Conservation (phyloP, 2,888 invertebrate species). For the Argynnis bischoffii region DNA sequence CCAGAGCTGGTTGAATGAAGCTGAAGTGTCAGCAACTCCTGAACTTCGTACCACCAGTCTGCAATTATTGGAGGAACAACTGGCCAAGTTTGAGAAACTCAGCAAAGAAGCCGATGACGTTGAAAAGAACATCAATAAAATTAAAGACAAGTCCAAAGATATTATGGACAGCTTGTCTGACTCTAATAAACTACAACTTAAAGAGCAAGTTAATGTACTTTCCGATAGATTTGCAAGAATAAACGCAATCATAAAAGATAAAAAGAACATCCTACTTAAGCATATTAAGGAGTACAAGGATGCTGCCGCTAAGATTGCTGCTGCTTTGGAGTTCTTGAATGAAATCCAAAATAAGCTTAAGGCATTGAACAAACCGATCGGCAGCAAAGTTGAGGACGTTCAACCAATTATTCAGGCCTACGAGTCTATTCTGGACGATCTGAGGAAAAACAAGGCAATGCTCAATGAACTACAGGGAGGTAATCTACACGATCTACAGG, state of each 20-base stretch:
- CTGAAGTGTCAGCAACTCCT: constrained; percentile 91
- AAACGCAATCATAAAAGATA: constrained; percentile 88
- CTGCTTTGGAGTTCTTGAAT: constrained; percentile 90
- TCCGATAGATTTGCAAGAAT: constrained; percentile 90
- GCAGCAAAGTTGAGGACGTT: constrained; percentile 93
- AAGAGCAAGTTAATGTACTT: constrained; percentile 89
- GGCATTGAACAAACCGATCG: constrained; percentile 92
- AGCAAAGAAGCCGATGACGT: constrained; percentile 88
- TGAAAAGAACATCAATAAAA: constrained; percentile 87
- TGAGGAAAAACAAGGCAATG: constrained; percentile 90
- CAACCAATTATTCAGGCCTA: constrained; percentile 90
- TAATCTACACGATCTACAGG: constrained; percentile 90
- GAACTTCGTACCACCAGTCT: constrained; percentile 91
- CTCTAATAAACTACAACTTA: constrained; percentile 91
- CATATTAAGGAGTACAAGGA: constrained; percentile 92
- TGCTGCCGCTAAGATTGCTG: constrained; percentile 89
- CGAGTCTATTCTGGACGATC: constrained; percentile 88
- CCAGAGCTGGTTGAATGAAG: constrained; percentile 94
- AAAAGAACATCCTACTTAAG: constrained; percentile 87
- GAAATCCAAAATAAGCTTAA: constrained; percentile 92
- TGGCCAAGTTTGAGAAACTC: constrained; percentile 91
- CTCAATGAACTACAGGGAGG: constrained; percentile 89
- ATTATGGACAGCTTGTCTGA: constrained; percentile 91
- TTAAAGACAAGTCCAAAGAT: constrained; percentile 90
- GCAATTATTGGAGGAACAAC: constrained; percentile 92